Conservation (phyloP, 1,140 invertebrate species). For the Anagrus nilaparvatae region DNA sequence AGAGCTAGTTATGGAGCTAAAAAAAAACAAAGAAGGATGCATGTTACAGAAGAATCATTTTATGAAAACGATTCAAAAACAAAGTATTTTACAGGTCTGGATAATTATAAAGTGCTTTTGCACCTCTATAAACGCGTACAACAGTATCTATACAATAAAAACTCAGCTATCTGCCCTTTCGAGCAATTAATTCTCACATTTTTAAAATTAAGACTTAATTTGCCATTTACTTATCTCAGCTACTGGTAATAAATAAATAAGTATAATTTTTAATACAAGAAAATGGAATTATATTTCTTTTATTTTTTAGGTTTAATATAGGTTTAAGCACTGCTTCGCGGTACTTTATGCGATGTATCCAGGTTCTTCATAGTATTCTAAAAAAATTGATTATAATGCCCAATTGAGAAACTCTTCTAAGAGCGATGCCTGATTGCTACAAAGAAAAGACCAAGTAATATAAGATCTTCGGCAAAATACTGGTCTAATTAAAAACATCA, state of each 20-base stretch:
- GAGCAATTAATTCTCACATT: constrained; percentile 1
- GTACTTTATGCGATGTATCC: background rate
- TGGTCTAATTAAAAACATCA: constrained; percentile 18
- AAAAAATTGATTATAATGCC: background rate
- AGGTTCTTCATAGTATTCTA: background rate
- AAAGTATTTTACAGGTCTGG: constrained; percentile 6
- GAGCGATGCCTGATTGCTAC: constrained; percentile 4
- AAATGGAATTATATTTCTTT: background rate
- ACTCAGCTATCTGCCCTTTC: background rate
- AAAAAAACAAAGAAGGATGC: too few relatives aligned
- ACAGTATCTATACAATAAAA: background rate
- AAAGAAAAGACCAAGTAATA: constrained; percentile 10
- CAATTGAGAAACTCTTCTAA: background rate
- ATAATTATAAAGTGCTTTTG: constrained; percentile 3
- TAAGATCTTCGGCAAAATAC: constrained; percentile 5
- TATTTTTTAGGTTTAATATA: constrained; percentile 6
- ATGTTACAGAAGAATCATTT: constrained; percentile 1
- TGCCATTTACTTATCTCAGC: constrained; percentile 1
- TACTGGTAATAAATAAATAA: constrained; percentile 2
- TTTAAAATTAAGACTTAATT: constrained; percentile 8
- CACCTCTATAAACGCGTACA: background rate
- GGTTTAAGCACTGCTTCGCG: background rate
- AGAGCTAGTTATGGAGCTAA: too few relatives aligned
- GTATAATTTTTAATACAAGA: too few relatives aligned
- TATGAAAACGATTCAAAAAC: constrained; percentile 2